A percentile compares a stretch with the other conserved stretches of the same genome.
phyloP scores from a whole-genome alignment of 2,888 invertebrate species.

The Tenodera sinensis region DNA sequence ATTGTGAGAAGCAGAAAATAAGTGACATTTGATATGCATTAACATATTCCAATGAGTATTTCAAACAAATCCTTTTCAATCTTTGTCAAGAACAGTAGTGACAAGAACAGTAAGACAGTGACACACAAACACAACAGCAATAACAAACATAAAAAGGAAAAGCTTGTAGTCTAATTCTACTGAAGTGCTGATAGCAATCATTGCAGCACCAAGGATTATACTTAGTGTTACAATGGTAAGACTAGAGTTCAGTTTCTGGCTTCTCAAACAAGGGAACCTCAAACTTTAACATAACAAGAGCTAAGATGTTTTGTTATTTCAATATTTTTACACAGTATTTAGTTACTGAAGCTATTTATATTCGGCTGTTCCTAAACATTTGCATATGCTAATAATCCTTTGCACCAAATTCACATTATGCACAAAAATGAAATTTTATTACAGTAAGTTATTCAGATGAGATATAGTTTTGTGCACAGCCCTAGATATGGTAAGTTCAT shows the following conservation, averaged over 20 bases:
- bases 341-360: neutral
- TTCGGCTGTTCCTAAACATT: neutral
- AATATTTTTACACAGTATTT: neutral
- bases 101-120: neutral
- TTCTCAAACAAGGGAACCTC: neutral
- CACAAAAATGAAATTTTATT: neutral
- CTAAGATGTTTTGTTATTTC: constrained; percentile 5
- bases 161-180: neutral
- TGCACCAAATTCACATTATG: neutral
- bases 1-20: no score
- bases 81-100: neutral
- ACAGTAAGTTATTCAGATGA: neutral
- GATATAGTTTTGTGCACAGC: constrained; percentile 23
- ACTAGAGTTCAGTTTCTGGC: neutral
- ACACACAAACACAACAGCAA: neutral
- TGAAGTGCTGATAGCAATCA: neutral
- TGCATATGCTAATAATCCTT: neutral
- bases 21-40: no score
- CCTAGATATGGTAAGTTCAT: constrained; percentile 28
- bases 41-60: no score
- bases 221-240: neutral
- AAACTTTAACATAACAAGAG: neutral
- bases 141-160: neutral
- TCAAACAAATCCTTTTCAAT: neutral
- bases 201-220: neutral